These are phyloP conservation scores for Petrocephalus schoutedeni DNA, from an alignment of 2,797 vertebrate species.

Conservation along the genomic window DNA sequence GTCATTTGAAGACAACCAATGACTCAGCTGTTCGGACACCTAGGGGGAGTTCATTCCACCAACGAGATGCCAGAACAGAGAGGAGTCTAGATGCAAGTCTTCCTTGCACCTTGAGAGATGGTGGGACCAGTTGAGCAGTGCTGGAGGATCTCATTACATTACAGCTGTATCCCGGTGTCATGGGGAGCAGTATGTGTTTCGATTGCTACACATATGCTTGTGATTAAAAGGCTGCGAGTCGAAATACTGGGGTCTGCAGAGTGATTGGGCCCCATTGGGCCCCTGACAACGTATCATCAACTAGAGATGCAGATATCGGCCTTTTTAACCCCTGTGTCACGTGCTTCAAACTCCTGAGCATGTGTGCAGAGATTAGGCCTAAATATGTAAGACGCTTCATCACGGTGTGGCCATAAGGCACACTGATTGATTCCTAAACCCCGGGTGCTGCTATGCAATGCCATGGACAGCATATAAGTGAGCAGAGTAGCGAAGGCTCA, in stretches of 20 bases:
- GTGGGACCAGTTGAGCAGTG: too few species aligned
- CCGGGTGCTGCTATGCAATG: neutral
- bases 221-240: neutral
- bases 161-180: neutral
- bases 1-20: too few species aligned
- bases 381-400: neutral
- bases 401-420: neutral
- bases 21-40: too few species aligned
- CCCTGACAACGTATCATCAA: neutral
- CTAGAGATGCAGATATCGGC: neutral
- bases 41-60: too few species aligned
- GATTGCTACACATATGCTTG: neutral
- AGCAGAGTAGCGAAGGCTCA: neutral
- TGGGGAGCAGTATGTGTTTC: neutral
- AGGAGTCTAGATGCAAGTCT: too few species aligned
- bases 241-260: neutral
- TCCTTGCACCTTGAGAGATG: too few species aligned
- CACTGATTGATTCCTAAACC: neutral
- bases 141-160: neutral
- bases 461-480: neutral
- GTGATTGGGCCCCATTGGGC: neutral
- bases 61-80: too few species aligned
- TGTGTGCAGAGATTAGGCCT: neutral
- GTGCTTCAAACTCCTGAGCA: neutral
- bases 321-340: neutral